Evolutionary conservation across 2,888 invertebrate species (phyloP).

Genomic region (Leucophenga maculata): DNA sequence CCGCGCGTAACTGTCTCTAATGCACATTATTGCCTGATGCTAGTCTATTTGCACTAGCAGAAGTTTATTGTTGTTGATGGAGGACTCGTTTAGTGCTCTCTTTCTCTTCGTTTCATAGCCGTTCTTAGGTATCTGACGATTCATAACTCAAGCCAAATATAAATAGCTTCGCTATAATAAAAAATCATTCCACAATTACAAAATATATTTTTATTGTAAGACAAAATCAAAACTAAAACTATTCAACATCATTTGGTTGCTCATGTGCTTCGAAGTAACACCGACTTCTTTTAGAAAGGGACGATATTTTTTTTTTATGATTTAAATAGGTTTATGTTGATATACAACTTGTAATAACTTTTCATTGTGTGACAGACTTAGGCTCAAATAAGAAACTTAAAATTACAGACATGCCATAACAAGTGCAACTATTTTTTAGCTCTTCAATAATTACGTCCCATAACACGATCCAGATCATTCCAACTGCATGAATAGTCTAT

Average conservation of each 20-base stretch:
- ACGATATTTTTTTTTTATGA: no score
- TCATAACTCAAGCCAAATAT: no score
- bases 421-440: constrained; percentile 2
- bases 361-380: constrained; percentile 1
- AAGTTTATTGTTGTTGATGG: no score
- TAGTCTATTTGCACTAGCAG: no score
- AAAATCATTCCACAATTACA: constrained; percentile 27
- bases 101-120: no score
- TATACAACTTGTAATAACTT: constrained; percentile 5
- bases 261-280: not conserved
- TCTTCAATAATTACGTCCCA: constrained; percentile 71
- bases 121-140: no score
- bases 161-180: no score
- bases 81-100: no score
- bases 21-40: no score
- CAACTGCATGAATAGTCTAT: constrained; percentile 88
- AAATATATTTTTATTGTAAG: no score
- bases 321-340: constrained; percentile 10
- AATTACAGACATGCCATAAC: not conserved
- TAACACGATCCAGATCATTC: constrained; percentile 85
- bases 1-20: no score
- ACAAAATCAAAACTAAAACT: no score
- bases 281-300: not conserved
- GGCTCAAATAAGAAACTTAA: not conserved
- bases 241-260: constrained; percentile 7